Conservation (phyloP, 2,888 invertebrate genomes). For the Catocala sponsa region DNA sequence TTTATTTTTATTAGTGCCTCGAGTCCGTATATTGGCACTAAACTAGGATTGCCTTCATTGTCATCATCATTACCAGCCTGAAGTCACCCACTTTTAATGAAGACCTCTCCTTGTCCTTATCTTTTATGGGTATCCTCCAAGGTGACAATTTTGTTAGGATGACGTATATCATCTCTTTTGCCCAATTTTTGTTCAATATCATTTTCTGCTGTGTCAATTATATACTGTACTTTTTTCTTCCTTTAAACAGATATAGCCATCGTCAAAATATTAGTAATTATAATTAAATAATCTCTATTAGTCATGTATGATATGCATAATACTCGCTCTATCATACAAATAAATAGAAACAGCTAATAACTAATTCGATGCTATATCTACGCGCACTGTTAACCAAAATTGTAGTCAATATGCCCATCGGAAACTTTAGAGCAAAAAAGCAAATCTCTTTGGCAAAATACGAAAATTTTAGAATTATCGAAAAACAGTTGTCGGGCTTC, state of each 20-base stretch:
- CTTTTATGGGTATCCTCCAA: neutral
- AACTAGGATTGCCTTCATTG: constrained; percentile 1
- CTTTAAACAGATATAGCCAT: too few species aligned
- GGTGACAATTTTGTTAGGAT: neutral
- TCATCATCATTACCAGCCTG: constrained; percentile 5
- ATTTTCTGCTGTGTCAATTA: too few species aligned
- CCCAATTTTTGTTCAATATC: neutral
- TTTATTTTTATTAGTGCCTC: neutral
- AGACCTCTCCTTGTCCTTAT: constrained; percentile 1
- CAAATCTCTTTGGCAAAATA: constrained; percentile 14
- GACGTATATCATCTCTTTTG: too few species aligned
- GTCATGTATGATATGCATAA: too few species aligned
- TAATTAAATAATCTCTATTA: too few species aligned
- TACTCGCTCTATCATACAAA: too few species aligned
- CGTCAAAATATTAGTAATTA: too few species aligned
- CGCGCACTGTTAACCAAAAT: constrained; percentile 8
- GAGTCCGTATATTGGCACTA: neutral
- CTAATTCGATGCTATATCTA: too few species aligned
- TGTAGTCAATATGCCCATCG: constrained; percentile 16
- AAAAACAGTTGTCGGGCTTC: constrained; percentile 35
- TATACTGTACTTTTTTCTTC: too few species aligned
- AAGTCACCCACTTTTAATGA: constrained; percentile 1
- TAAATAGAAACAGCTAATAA: too few species aligned
- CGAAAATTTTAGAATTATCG: constrained; percentile 25
- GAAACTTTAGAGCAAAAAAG: constrained; percentile 14